phyloP scores from a whole-genome alignment of 1,140 invertebrate genomes.

The Panulirus ornatus region DNA sequence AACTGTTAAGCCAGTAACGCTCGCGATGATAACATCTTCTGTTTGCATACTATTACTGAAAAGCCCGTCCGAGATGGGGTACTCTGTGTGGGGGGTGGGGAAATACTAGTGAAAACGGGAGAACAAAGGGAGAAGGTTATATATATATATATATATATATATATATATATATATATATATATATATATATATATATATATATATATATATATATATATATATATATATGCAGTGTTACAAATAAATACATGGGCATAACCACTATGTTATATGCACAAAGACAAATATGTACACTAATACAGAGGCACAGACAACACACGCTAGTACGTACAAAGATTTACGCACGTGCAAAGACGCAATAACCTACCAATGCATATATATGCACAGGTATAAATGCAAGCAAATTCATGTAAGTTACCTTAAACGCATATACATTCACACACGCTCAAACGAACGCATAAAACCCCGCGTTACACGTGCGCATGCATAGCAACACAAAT shows the following conservation, averaged over 20 bases:
- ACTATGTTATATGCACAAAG: not conserved
- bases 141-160: constrained; percentile 20
- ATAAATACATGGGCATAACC: not conserved
- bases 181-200: not conserved
- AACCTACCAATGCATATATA: no score
- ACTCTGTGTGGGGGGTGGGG: not conserved
- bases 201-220: not conserved
- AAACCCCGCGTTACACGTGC: no score
- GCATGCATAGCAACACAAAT: not conserved
- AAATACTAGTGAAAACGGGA: not conserved
- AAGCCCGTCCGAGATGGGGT: not conserved
- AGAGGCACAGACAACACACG: not conserved
- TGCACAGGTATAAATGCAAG: no score
- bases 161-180: not conserved
- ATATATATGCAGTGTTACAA: not conserved
- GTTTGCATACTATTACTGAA: constrained; percentile 3
- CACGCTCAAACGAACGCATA: no score
- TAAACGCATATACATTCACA: no score
- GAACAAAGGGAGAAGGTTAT: not conserved
- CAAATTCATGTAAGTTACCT: no score
- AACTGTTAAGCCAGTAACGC: not conserved
- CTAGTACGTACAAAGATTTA: constrained; percentile 1
- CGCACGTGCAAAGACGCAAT: not conserved
- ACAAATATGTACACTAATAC: not conserved
- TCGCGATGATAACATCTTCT: not conserved